These are phyloP conservation scores for Microctonus hyperodae DNA, from an alignment of 2,888 invertebrate genomes.

Conservation along the genomic window DNA sequence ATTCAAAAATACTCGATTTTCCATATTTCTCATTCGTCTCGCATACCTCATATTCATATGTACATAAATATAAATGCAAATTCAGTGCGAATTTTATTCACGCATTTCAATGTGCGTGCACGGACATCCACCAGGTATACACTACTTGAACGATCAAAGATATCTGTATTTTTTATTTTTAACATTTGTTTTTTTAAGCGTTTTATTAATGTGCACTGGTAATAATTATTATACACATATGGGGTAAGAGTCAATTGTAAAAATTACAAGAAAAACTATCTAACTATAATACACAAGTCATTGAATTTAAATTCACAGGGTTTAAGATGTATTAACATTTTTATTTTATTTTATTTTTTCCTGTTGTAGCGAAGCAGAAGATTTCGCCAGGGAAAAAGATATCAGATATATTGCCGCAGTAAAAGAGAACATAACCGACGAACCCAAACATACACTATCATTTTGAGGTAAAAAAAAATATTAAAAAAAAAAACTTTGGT, in stretches of 20 bases:
- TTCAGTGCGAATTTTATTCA: conserved; percentile 13
- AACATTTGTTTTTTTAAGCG: background rate
- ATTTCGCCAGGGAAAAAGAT: background rate
- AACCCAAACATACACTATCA: background rate
- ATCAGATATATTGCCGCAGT: conserved; percentile 12
- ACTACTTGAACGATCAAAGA: background rate
- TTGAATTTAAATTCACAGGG: background rate
- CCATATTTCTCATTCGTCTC: conserved; percentile 17
- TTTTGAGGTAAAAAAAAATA: background rate
- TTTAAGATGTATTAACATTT: background rate
- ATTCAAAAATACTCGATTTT: conserved; percentile 13
- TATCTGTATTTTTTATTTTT: background rate
- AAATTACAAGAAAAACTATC: conserved; percentile 18
- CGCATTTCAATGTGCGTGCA: conserved; percentile 9
- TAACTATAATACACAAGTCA: conserved; percentile 19
- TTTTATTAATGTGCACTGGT: background rate
- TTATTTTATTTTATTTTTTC: background rate
- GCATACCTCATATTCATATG: background rate
- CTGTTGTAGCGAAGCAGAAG: background rate
- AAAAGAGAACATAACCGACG: background rate
- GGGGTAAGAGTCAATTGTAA: conserved; percentile 20
- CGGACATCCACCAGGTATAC: background rate
- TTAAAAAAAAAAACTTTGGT: background rate
- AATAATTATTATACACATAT: background rate
- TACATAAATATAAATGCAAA: conserved; percentile 21